A percentile compares a stretch with the other conserved stretches of the same genome.
Conservation (phyloP, 2,113 vertebrate genomes). For the Puntigrus tetrazona region DNA sequence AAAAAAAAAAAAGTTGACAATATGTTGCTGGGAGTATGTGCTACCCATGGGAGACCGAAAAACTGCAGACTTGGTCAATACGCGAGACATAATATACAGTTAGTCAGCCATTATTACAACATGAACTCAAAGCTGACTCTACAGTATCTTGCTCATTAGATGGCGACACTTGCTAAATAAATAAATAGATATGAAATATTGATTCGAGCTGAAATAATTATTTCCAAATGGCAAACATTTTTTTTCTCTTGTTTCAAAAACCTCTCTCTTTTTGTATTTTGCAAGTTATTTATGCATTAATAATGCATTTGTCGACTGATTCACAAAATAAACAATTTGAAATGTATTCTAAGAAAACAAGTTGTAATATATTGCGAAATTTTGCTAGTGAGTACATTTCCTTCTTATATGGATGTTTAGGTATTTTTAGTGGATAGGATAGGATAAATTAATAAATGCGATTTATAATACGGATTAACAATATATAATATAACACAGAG, state of each 20-base stretch:
- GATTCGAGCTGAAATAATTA: not conserved
- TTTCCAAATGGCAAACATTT: not conserved
- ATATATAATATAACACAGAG: too few species aligned
- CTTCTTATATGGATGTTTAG: not conserved
- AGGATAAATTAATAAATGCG: too few species aligned
- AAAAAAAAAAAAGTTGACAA: not conserved
- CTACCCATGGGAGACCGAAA: not conserved
- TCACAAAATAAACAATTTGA: not conserved
- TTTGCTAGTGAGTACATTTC: not conserved
- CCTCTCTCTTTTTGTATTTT: not conserved
- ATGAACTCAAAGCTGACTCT: not conserved
- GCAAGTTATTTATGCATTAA: not conserved
- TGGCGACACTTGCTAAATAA: not conserved
- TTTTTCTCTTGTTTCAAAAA: not conserved
- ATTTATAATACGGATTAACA: too few species aligned
- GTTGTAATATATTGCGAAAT: not conserved
- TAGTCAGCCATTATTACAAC: not conserved
- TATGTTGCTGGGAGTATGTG: not conserved
- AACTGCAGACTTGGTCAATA: not conserved
- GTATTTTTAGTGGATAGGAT: not conserved
- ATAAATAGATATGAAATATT: conserved; percentile 2
- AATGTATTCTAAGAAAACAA: not conserved
- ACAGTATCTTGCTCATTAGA: not conserved
- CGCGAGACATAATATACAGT: not conserved
- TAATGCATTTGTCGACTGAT: not conserved